Conservation (phyloP, 2,888 invertebrate species). For the Ichneumon xanthorius region DNA sequence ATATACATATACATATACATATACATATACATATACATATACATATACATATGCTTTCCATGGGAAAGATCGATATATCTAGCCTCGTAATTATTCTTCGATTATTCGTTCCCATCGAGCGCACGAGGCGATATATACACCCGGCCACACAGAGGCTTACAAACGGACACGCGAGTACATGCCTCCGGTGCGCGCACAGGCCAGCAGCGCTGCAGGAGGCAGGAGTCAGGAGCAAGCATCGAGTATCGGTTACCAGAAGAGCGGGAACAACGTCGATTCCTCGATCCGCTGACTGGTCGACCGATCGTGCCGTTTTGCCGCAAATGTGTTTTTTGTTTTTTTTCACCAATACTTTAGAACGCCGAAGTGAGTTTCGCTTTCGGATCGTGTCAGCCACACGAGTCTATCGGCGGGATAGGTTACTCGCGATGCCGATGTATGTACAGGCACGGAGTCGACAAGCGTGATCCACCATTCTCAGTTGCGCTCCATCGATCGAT, state of each 20-base stretch:
- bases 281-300: constrained; percentile 13
- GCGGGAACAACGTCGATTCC: constrained; percentile 44
- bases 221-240: constrained; percentile 12
- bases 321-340: background rate
- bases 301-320: background rate
- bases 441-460: background rate
- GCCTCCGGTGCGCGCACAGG: background rate
- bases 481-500: constrained; percentile 39
- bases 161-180: constrained; percentile 1
- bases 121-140: constrained; percentile 33
- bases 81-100: constrained; percentile 58
- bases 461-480: constrained; percentile 34
- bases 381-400: constrained; percentile 1
- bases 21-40: constrained; percentile 7
- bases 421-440: background rate
- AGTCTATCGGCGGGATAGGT: background rate
- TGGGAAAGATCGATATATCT: constrained; percentile 45
- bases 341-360: background rate
- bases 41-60: constrained; percentile 27
- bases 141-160: background rate
- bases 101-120: constrained; percentile 37
- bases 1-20: constrained; percentile 6
- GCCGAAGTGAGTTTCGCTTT: constrained; percentile 15
- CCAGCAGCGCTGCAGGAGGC: background rate
- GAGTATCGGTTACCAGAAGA: constrained; percentile 8